A percentile compares a stretch with the other conserved stretches of the same genome.
Evolutionary conservation across 2,797 vertebrate genomes (phyloP).

Genomic region (Microcaecilia unicolor): DNA sequence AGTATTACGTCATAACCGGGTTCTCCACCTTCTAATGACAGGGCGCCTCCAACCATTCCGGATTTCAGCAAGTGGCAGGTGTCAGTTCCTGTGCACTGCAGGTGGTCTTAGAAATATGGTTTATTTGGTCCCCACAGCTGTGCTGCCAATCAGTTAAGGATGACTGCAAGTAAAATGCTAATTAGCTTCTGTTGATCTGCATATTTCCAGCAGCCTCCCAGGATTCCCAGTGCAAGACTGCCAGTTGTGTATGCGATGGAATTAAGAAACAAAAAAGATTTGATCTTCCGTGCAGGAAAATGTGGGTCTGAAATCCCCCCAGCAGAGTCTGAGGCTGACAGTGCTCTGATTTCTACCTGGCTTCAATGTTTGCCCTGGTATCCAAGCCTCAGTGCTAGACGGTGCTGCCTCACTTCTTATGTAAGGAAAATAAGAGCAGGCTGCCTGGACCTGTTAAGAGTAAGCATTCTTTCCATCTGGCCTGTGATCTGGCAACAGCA

Average conservation of each 20-base stretch:
- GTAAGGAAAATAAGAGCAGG: constrained; percentile 24
- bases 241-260: constrained; percentile 61
- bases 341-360: constrained; percentile 33
- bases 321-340: constrained; percentile 35
- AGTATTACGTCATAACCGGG: constrained; percentile 50
- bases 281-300: constrained; percentile 39
- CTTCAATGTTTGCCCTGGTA: constrained; percentile 21
- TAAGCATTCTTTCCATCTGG: constrained; percentile 47
- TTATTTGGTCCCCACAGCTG: constrained; percentile 68
- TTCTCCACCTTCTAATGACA: constrained; percentile 52
- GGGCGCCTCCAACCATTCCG: constrained; percentile 56
- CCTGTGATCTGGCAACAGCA: constrained; percentile 31
- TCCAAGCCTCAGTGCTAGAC: constrained; percentile 47
- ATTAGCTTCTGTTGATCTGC: constrained; percentile 74
- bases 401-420: constrained; percentile 43
- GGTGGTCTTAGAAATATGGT: constrained; percentile 65
- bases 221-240: constrained; percentile 65
- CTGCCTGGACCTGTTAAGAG: constrained; percentile 24
- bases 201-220: constrained; percentile 61
- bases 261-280: constrained; percentile 55
- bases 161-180: constrained; percentile 70
- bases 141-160: constrained; percentile 66
- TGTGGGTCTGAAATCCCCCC: constrained; percentile 37
- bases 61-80: constrained; percentile 62
- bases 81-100: neutral